Base-by-base conservation (phyloP, 1,140 invertebrate genomes). In the Bombus soroeensis region DNA sequence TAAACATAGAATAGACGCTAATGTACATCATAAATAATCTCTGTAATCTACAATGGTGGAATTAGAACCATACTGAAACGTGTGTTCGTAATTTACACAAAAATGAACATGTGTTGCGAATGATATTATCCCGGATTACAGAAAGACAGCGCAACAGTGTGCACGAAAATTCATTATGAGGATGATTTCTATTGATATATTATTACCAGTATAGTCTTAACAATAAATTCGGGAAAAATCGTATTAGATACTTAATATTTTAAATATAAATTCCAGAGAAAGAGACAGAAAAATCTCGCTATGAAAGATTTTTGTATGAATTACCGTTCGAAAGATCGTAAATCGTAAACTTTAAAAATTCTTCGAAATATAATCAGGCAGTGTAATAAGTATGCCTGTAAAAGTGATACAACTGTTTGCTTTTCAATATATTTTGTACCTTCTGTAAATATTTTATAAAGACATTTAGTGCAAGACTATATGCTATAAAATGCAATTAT, bases 401-500 rank as follows among this genome's bases (percentile, higher is more conserved):
- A 81, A 85, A 66, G 53, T 73, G 75, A 79, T 84, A 76, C 32
- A 72, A 77, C 59, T 66, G 72, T 77, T 83, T 77, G 68, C 10
- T 32, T 83, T 66, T 80, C 41, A 68, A 71, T 71, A 25, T 59
- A 71, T 59, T 84, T 84, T 84, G 82, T 84, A 84, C 76, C 76
- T 32, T 85, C n/a, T 72, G 68, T 85, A 85, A 64, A 85, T 85
- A 80, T 85, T 85, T 62, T 85, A 59, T 85, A 83, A 83, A 79
- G 76, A 85, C 68, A 85, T 53, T 62, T 72, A 85, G 71, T 75
- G 71, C 76, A 77, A 86, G 76, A 76, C 59, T 74, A 73, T 77
- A 43, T 79, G 78, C 57, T 88, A 86, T 68, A 85, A 89, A 89
- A 89, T 89, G 83, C 83, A 89, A 89, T 70, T 88, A 53, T 81